These are phyloP conservation scores for Nudaria mundana DNA, from an alignment of 2,888 invertebrate species.

Conservation along the genomic window DNA sequence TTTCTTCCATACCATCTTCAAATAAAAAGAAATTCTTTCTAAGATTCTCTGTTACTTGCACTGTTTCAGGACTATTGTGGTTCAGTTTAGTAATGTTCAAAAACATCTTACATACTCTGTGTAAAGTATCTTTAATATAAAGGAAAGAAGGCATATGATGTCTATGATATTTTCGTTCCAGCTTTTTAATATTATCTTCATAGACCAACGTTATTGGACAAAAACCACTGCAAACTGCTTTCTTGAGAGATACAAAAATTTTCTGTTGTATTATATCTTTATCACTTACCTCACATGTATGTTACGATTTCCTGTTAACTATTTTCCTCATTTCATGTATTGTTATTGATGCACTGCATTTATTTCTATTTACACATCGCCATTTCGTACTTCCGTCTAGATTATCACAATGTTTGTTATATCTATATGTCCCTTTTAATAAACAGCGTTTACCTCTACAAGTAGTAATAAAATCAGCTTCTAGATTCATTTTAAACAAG, in stretches of 20 bases:
- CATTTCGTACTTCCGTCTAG: not conserved
- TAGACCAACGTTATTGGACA: too few species aligned
- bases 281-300: not conserved
- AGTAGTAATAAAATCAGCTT: too few species aligned
- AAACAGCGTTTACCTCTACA: not conserved
- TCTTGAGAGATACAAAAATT: not conserved
- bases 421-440: not conserved
- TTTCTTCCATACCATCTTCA: not conserved
- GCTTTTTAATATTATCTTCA: not conserved
- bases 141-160: too few species aligned
- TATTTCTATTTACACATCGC: not conserved
- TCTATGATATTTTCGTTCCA: not conserved
- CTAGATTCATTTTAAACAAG: too few species aligned
- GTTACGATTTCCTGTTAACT: not conserved
- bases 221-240: not conserved
- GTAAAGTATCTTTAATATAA: constrained; percentile 2
- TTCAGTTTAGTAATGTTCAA: not conserved
- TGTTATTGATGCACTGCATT: not conserved
- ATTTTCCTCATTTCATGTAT: not conserved
- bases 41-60: not conserved
- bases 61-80: not conserved
- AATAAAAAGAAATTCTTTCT: too few species aligned
- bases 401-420: not conserved
- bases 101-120: not conserved
- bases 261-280: not conserved